Evolutionary conservation across 2,113 vertebrate species (phyloP), one percentile per base, ranked within the genome.

Genomic region (Tichodroma muraria): DNA sequence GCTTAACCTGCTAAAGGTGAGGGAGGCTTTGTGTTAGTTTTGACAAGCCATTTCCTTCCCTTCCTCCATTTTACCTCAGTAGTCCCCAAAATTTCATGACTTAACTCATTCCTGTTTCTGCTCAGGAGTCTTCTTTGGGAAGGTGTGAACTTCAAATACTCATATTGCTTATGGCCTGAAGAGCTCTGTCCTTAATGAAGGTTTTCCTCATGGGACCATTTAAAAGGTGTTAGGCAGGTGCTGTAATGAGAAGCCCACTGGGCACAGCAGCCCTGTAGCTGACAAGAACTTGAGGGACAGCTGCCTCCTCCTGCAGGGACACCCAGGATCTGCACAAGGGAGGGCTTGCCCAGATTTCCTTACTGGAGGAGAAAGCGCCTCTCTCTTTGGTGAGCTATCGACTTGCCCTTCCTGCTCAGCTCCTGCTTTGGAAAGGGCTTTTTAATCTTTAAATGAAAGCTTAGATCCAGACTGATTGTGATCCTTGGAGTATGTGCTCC

Each of bases 371-470:
- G 47, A 83, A 93, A 40, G 16, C 3, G 2, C 37, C 33, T 91
- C 49, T 80, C 13, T 70, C 85, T 73, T 87, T 0, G 0, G 37
- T 25, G 54, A 75, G 88, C 38, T 94, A 5, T 85, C 0, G 1
- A 45, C 47, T 83, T 60, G 64, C 56, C 80, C 56, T 88, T 91
- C 27, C 27, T 80, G 37, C 82, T 93, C 68, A 86, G 65, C 85
- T 73, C 27, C 59, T 0, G 0, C 15, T 2, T 90, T 8, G 8
- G 68, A 80, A 95, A 64, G 9, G 49, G 69, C 72, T 93, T 93
- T 95, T 93, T 91, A 93, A 80, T 93, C 93, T 91, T 78, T 64
- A 91, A 91, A 57, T 80, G 72, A 80, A 83, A 79, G 60, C 80
- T 86, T 83, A 94, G 76, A 90, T 90, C 77, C 9, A 38, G 85